phyloP scores from a whole-genome alignment of 1,140 invertebrate genomes.

The Gonioctena quinquepunctata region DNA sequence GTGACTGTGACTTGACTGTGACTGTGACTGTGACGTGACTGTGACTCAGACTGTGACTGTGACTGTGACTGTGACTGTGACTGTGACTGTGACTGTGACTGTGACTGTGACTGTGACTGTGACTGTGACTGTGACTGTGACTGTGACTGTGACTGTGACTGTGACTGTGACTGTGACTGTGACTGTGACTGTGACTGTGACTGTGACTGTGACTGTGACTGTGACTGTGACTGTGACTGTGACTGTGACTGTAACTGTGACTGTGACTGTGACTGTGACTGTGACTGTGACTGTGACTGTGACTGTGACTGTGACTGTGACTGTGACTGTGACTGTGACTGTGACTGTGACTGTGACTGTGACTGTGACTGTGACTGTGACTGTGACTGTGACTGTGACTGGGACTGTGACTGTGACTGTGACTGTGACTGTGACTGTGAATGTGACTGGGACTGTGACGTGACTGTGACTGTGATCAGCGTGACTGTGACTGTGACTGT shows the following conservation, averaged over 20 bases:
- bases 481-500: neutral
- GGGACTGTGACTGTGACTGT: neutral
- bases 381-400: neutral
- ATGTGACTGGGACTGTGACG: neutral
- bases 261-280: neutral
- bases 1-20: neutral
- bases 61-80: neutral
- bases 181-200: neutral
- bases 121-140: neutral
- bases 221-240: neutral
- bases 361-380: neutral
- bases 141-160: neutral
- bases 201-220: neutral
- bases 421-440: neutral
- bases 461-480: neutral
- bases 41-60: neutral
- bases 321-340: neutral
- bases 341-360: neutral
- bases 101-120: neutral
- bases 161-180: neutral
- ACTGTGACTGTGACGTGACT: no score
- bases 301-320: neutral
- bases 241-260: constrained; percentile 33
- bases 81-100: neutral
- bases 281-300: neutral